Evolutionary conservation across 2,888 invertebrate genomes (phyloP), one percentile per base, ranked within the genome.

Genomic region (Gonocerus acuteangulatus): DNA sequence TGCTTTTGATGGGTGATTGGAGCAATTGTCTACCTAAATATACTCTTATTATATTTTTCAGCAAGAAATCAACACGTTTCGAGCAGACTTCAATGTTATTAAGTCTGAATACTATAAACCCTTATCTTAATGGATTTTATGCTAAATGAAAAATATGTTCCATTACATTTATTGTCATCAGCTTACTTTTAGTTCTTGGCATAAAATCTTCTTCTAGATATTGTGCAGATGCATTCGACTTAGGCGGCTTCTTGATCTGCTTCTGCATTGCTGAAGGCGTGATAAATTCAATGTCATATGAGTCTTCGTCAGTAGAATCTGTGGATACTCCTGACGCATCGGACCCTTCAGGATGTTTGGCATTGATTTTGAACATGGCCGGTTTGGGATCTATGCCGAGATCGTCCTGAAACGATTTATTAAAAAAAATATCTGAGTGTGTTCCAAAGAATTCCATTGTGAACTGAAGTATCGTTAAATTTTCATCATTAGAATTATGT

Each of bases 241-340:
- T 48, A 4, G 48, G 45, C 2, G 22, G 21, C 22, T 57, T 57
- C 3, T 23, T 47, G 13, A 16, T 59, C 21, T 44, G 32, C 60
- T 52, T 36, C 52, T 44, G 49, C 36, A 66, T 32, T 1, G 63
- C 49, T 2, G 57, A 48, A 3, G 66, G 66, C 1, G 63, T 49
- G 13, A 56, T 54, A 15, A 61, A 49, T n/a, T 66, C 64, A 13
- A 66, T 45, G 23, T 64, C 60, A 18, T 61, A 64, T 11, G 64
- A 64, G 19, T 64, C 64, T 16, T 52, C 47, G 15, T 61, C 47
- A 2, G 52, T 34, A n/a, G 51, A 36, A 42, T 3, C 3, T 6
- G 27, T 9, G 27, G 4, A 6, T 2, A 4, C 15, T 11, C 7
- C 48, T 9, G 27, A 27, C 27, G 27, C 4, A n/a, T 13, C 39